Evolutionary conservation across 2,797 vertebrate genomes (phyloP), one percentile per base, ranked within the genome.

Genomic region (Phataginus tetradactyla): DNA sequence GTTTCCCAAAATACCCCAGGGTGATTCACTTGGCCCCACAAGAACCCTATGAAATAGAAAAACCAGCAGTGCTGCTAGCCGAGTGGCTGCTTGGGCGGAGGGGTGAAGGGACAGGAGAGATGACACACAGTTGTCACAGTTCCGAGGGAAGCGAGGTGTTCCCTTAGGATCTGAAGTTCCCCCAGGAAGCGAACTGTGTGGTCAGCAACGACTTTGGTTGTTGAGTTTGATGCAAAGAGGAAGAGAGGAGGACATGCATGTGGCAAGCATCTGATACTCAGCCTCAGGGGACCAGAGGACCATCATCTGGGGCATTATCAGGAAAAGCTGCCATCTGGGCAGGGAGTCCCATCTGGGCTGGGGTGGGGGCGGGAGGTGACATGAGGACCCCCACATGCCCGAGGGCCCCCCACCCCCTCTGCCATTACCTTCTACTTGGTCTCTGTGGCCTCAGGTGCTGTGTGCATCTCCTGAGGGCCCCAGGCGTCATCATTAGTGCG

Each of bases 391-490:
- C 29, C 2, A 1, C 17, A 1, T 27, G 49, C 64, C 25, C 7
- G 51, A 20, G 53, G 68, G 45, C 45, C 11, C 45, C 45, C 45
- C 45, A 45, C 45, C 45, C 45, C 11, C 45, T 45, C 45, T 0
- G 45, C 45, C 45, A 45, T 45, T 45, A 45, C 51, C 4, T 45
- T 57, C 51, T 13, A 4, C 64, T 59, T 74, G 23, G n/a, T 53
- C 18, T 78, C 84, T 37, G 75, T 53, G 94, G 42, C 29, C 92
- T 63, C 92, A 86, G 86, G 84, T 27, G 51, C 72, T 21, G 27
- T 4, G 68, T 12, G 45, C 25, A 13, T 81, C 77, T 34, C 80
- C 13, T 3, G 49, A 91, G 72, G 51, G 18, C 11, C 32, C 1
- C 3, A 61, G 3, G 5, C 2, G 5, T 51, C 55, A 45, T 80